Evolutionary conservation across 2,113 vertebrate genomes (phyloP).

Genomic region (Stigmatopora nigra): DNA sequence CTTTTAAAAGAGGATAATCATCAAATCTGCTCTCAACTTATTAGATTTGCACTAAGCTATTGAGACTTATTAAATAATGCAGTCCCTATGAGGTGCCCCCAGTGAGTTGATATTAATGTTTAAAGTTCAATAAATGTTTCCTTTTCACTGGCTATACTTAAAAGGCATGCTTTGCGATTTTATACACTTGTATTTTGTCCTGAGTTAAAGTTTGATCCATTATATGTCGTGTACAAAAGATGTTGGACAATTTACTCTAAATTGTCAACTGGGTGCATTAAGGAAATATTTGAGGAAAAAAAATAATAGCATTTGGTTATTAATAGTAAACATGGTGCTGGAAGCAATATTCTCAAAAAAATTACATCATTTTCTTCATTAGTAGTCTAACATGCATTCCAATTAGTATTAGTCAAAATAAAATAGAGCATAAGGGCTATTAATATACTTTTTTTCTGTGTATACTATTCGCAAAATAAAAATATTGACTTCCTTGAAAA

Average conservation of each 20-base stretch:
- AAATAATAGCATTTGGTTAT: slow-evolving; percentile 41
- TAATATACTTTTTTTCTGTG: no score
- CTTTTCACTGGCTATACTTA: slow-evolving; percentile 48
- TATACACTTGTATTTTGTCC: slow-evolving; percentile 39
- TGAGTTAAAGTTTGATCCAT: slow-evolving; percentile 23
- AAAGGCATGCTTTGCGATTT: slow-evolving; percentile 48
- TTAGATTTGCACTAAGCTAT: slow-evolving; percentile 29
- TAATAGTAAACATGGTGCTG: slow-evolving; percentile 44
- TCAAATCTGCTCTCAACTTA: slow-evolving; percentile 40
- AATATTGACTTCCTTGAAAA: no score
- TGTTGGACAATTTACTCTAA: background rate
- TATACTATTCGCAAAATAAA: no score
- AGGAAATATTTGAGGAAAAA: slow-evolving; percentile 39
- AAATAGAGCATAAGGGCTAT: no score
- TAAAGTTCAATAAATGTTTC: slow-evolving; percentile 62
- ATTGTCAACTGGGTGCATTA: background rate
- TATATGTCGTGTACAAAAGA: background rate
- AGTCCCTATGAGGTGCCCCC: slow-evolving; percentile 40
- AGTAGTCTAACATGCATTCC: slow-evolving; percentile 45
- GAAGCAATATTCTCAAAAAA: slow-evolving; percentile 50
- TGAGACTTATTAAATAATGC: slow-evolving; percentile 54
- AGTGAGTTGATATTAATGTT: slow-evolving; percentile 57
- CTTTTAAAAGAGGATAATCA: slow-evolving; percentile 17
- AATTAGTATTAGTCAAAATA: slow-evolving; percentile 10
- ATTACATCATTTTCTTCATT: slow-evolving; percentile 59